Percentiles rank a stretch among this genome's conserved stretches.
phyloP scores from a whole-genome alignment of 1,140 invertebrate species.

The Euwallacea similis region DNA sequence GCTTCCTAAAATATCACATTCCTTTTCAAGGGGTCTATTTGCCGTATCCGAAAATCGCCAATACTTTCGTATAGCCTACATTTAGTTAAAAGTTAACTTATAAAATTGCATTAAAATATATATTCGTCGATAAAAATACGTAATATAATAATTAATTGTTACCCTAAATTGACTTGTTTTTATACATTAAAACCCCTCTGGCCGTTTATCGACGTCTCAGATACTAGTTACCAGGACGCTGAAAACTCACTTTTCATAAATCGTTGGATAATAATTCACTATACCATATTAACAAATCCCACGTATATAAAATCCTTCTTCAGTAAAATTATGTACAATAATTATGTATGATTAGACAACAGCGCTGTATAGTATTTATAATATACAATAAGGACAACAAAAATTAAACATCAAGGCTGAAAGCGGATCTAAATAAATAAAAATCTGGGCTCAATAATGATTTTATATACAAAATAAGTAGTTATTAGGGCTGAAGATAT shows the following conservation, averaged over 20 bases:
- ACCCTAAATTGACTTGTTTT: constrained; percentile 15
- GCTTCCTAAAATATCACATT: constrained; percentile 49
- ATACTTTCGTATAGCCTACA: constrained; percentile 33
- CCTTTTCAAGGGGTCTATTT: constrained; percentile 44
- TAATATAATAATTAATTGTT: not conserved
- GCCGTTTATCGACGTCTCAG: no score
- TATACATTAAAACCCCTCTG: not conserved
- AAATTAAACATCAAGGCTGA: no score
- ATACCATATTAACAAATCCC: not conserved
- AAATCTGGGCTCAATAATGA: no score
- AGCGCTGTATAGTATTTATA: not conserved
- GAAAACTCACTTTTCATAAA: no score
- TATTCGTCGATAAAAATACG: constrained; percentile 10
- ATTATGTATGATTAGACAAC: not conserved
- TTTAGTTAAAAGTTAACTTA: not conserved
- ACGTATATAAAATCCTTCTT: no score
- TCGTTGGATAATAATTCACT: no score
- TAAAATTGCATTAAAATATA: constrained; percentile 14
- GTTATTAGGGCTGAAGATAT: no score
- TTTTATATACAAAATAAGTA: no score
- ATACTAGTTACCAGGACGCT: no score
- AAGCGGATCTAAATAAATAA: no score
- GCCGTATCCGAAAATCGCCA: constrained; percentile 39
- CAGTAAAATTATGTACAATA: no score
- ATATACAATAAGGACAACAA: no score